phyloP scores from a whole-genome alignment of 2,797 vertebrate genomes.

The Pristis pectinata region DNA sequence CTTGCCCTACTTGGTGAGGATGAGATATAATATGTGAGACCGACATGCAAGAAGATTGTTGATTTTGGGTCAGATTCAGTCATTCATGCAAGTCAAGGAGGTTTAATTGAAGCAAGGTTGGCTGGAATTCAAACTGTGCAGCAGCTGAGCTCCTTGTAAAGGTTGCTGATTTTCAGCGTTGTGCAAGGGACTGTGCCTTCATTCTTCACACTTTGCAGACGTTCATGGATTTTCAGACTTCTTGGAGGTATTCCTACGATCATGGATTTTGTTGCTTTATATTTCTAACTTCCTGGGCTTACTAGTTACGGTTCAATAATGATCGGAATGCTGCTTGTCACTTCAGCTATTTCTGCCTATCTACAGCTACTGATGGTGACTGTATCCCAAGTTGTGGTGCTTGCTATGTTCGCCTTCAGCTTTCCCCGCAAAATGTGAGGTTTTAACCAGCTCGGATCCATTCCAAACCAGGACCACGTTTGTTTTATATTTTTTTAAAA shows the following conservation, averaged over 20 bases:
- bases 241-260: slow-evolving; percentile 58
- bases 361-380: slow-evolving; percentile 58
- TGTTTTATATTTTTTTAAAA: neutral
- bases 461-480: slow-evolving; percentile 27
- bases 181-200: slow-evolving; percentile 55
- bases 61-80: slow-evolving; percentile 52
- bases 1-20: slow-evolving; percentile 55
- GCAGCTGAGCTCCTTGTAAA: slow-evolving; percentile 53
- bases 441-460: slow-evolving; percentile 22
- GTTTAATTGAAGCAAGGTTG: slow-evolving; percentile 59
- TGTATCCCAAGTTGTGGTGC: neutral
- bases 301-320: slow-evolving; percentile 57
- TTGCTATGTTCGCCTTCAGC: slow-evolving; percentile 12
- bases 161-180: slow-evolving; percentile 52
- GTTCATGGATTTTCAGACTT: slow-evolving; percentile 54
- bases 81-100: slow-evolving; percentile 59
- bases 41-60: slow-evolving; percentile 56
- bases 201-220: slow-evolving; percentile 57
- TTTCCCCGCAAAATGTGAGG: slow-evolving; percentile 12
- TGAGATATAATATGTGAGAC: slow-evolving; percentile 56
- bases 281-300: slow-evolving; percentile 59
- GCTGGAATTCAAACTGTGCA: slow-evolving; percentile 55
- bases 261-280: slow-evolving; percentile 59
- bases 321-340: slow-evolving; percentile 66
- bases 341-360: slow-evolving; percentile 67